Conservation (phyloP, 2,113 vertebrate species). For the Atrichornis clamosus region DNA sequence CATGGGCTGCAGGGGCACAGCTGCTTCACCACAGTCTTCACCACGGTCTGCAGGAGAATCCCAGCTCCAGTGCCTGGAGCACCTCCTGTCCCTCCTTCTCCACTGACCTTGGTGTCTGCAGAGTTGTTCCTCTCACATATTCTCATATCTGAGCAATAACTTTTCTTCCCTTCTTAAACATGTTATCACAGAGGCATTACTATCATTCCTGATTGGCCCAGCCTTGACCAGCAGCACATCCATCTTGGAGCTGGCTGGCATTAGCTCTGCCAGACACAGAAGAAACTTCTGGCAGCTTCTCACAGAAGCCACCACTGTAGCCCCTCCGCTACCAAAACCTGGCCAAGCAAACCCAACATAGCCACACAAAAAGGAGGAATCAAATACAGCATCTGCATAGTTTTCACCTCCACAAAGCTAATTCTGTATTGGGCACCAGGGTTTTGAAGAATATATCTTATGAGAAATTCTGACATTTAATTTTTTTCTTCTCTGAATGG, state of each 20-base stretch:
- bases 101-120: neutral
- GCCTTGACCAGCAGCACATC: neutral
- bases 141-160: neutral
- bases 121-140: rapidly evolving
- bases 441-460: neutral
- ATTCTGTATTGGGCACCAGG: neutral
- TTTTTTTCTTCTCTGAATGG: neutral
- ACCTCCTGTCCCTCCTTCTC: neutral
- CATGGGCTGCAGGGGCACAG: neutral
- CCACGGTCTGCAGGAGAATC: neutral
- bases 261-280: rapidly evolving
- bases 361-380: neutral
- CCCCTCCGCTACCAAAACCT: neutral
- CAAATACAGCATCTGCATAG: neutral
- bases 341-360: neutral
- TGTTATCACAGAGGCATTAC: neutral
- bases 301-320: neutral
- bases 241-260: rapidly evolving
- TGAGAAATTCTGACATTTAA: neutral
- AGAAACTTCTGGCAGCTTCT: neutral
- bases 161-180: too few species aligned
- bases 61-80: neutral
- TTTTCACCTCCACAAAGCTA: neutral
- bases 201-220: neutral
- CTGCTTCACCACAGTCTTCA: neutral